These are phyloP conservation scores for Drosophila kanekoi DNA, from an alignment of 2,888 invertebrate genomes.

Conservation along the genomic window DNA sequence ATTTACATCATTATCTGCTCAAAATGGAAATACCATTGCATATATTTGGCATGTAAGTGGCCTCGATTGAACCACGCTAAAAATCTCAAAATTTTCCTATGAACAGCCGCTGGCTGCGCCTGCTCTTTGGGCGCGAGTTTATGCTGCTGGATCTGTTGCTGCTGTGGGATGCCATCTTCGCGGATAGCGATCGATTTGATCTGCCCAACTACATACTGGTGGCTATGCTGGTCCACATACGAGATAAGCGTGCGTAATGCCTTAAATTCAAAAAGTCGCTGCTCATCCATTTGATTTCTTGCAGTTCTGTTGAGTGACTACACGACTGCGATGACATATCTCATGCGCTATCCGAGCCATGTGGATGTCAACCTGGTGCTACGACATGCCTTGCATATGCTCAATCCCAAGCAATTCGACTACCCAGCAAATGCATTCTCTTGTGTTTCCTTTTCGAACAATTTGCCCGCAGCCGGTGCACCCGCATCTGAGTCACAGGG, in stretches of 20 bases:
- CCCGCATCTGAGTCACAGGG: constrained; percentile 8
- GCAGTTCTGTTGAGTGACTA: constrained; percentile 88
- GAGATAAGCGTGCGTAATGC: constrained; percentile 87
- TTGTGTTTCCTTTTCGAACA: constrained; percentile 64
- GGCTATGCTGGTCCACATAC: constrained; percentile 91
- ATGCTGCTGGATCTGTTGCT: constrained; percentile 90
- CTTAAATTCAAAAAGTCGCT: background rate
- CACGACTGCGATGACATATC: constrained; percentile 87
- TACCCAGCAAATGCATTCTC: constrained; percentile 83
- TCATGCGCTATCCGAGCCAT: constrained; percentile 89
- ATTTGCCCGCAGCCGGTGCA: background rate
- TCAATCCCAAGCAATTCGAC: constrained; percentile 84
- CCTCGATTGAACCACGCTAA: background rate
- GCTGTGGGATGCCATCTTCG: constrained; percentile 94
- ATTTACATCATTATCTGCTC: constrained; percentile 88
- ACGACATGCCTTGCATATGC: constrained; percentile 87
- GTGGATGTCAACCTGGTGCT: constrained; percentile 88
- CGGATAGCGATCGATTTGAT: constrained; percentile 87
- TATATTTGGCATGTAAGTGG: constrained; percentile 92
- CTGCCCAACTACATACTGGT: constrained; percentile 90
- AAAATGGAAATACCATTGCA: constrained; percentile 92
- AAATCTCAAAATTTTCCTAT: background rate
- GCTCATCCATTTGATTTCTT: constrained; percentile 4
- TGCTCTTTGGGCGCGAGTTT: constrained; percentile 94
- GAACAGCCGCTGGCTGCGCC: constrained; percentile 91